Evolutionary conservation across 1,140 invertebrate genomes (phyloP), one percentile per base, ranked within the genome.

Genomic region (Pissodes strobi): DNA sequence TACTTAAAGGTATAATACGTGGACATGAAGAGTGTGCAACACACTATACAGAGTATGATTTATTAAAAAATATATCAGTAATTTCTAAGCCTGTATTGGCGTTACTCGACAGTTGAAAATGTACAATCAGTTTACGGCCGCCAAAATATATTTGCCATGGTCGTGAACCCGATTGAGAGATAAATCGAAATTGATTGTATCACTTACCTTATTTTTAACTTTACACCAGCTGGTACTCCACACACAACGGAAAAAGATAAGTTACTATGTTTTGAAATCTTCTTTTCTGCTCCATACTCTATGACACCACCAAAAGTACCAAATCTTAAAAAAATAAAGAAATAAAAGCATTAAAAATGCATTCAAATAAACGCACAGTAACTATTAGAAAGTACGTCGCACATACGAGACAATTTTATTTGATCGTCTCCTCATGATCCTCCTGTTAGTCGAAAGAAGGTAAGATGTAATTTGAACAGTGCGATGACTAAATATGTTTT

Each of bases 271-370:
- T 94, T 87, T 0, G 95, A 94, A 12, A 98, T 85, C 79, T 93
- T 94, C 70, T 96, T 97, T 72, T 97, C 93, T 22, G 90, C 89
- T 0, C 94, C 94, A 77, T 96, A 97, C 76, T 97, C 94, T 0
- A 94, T 76, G 58, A 91, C 82, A 1, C 87, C 88, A 21, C 94
- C 94, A 78, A 94, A 91, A 5, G 93, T 92, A 15, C 95, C 94
- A 64, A 87, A 80, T 79, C 93, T 95, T 74, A 5, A 66, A 67
- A 46, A 38, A 37, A 30, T 2, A 45, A n/a, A 38, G 15, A 45
- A 27, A 30, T 6, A 52, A 25, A 18, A 34, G 34, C 17, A 17
- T 34, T 46, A 60, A 13, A 61, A 59, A 49, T 41, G 61, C 55
- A 39, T 12, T 12, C 13, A 21, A 21, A 9, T n/a, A 9, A 6